A percentile compares a stretch with the other conserved stretches of the same genome.
phyloP scores from a whole-genome alignment of 2,113 vertebrate species.

The Heterocephalus glaber region DNA sequence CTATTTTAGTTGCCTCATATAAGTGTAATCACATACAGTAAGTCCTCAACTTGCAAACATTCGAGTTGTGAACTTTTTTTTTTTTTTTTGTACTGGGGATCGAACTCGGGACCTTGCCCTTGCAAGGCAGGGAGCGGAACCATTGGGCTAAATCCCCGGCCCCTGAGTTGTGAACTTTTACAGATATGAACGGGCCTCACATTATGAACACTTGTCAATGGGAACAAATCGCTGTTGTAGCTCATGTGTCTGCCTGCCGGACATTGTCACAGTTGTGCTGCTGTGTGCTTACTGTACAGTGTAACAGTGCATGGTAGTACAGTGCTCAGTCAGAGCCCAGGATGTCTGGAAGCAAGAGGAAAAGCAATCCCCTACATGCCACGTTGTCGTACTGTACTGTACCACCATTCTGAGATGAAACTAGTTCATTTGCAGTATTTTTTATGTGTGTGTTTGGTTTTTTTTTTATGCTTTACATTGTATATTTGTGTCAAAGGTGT shows the following conservation, averaged over 20 bases:
- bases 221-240: not conserved
- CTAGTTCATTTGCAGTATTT: not conserved
- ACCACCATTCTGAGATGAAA: not conserved
- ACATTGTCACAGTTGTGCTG: not conserved
- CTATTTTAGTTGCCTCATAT: not conserved
- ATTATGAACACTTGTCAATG: not conserved
- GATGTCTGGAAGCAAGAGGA: not conserved
- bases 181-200: accelerated
- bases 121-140: no score
- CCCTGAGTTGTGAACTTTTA: no score
- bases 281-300: not conserved
- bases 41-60: not conserved
- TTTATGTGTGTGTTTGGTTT: not conserved
- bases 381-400: not conserved
- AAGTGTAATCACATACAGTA: not conserved
- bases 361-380: not conserved
- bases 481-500: not conserved
- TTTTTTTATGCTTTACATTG: not conserved
- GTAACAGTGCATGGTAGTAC: not conserved
- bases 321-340: not conserved
- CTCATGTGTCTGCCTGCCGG: not conserved
- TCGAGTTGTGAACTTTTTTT: not conserved
- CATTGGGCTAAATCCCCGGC: no score
- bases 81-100: no score
- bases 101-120: no score